Conservation (phyloP, 2,113 vertebrate genomes). For the Microcebus murinus region DNA sequence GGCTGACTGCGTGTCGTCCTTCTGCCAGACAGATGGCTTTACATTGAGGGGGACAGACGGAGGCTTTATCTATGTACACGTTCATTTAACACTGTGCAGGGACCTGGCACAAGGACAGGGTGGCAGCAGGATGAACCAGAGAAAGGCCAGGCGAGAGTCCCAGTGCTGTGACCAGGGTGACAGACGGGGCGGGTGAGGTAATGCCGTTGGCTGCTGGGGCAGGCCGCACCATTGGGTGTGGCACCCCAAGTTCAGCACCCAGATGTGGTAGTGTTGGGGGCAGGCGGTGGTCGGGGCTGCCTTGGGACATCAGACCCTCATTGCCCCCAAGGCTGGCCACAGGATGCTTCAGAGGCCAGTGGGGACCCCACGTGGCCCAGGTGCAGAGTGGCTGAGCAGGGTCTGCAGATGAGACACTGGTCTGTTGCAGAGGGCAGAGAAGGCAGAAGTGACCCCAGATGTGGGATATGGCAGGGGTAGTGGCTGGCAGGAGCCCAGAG, state of each 20-base stretch:
- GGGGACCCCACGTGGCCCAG: background rate
- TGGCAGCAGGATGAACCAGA: background rate
- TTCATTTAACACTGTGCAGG: slow-evolving; percentile 63
- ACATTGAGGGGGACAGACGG: background rate
- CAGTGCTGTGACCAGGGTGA: rapidly evolving
- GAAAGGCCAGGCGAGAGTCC: background rate
- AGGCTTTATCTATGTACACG: slow-evolving; percentile 74
- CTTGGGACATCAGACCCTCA: background rate
- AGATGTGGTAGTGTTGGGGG: background rate
- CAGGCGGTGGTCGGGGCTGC: background rate
- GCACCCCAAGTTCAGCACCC: background rate
- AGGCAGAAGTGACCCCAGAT: background rate
- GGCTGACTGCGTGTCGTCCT: background rate
- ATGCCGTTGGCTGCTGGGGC: background rate
- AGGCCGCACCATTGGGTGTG: rapidly evolving
- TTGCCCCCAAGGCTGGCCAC: background rate
- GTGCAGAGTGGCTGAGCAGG: background rate
- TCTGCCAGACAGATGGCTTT: background rate
- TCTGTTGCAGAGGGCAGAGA: background rate
- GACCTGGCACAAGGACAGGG: background rate
- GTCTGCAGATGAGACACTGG: background rate
- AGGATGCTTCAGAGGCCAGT: rapidly evolving
- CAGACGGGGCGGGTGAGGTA: background rate
- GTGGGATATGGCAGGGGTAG: background rate
- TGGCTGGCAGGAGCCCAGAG: too few species aligned